Base-by-base conservation (phyloP, 2,113 vertebrate species). In the Formicarius rufipectus region DNA sequence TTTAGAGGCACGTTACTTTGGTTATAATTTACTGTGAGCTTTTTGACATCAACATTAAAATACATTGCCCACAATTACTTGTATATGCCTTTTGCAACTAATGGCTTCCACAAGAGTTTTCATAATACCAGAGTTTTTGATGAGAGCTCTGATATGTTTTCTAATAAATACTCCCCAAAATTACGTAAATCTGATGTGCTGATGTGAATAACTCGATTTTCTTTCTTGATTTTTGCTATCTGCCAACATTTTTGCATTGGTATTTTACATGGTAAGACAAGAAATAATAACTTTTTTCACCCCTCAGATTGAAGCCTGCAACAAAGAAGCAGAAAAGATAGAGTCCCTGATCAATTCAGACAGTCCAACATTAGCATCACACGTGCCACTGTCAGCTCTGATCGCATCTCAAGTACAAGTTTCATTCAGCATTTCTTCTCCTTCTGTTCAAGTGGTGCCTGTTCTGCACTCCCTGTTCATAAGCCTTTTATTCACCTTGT, bases 301-400 rank as follows among this genome's bases (percentile, higher is more conserved):
- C 22, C 66, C 58, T 30, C 97, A 99, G 99, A 98, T 99, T 44
- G 99, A 99, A 97, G 99, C 99, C 82, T 99, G 99, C 98, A 99
- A 99, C 92, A 99, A 99, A 95, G 99, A 99, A 96, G 99, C 99
- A 5, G 99, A 99, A 96, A 99, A 99, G 98, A 99, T 99, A 0
- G 99, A 99, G 71, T 99, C 99, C 4, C 98, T 99, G 90, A 99
- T 99, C 90, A 99, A 99, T 95, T 99, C 99, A 0, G 99, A 98
- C 96, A 99, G 99, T 78, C 99, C 99, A 27, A 99, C 99, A 0
- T 96, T 99, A 92, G 98, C 98, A 0, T 99, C 99, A 30, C 99
- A 99, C 0, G 98, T 99, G 12, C 99, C 99, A 0, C 98, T 99
- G 19, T 99, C 99, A 4, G 99, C 99, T 80, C 99, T 99, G 68